Conservation (phyloP, 2,113 vertebrate species). For the Lates calcarifer region DNA sequence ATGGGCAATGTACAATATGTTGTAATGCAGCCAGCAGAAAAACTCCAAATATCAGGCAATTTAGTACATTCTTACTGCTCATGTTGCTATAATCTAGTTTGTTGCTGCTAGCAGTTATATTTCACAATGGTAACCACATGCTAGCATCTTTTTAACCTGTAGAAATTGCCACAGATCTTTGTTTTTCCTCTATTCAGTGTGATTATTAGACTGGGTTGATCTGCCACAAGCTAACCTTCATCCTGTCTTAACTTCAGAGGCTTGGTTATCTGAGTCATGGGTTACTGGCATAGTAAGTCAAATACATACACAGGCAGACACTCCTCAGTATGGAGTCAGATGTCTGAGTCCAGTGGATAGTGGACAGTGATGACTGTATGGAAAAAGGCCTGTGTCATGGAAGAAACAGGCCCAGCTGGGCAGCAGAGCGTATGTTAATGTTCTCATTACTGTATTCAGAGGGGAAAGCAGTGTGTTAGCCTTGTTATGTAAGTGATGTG, state of each 20-base stretch:
- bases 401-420: slow-evolving; percentile 39
- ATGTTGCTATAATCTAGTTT: too few species aligned
- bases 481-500: slow-evolving; percentile 52
- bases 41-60: too few species aligned
- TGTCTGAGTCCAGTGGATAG: not conserved
- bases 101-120: too few species aligned
- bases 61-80: too few species aligned
- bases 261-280: not conserved
- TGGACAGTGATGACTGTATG: slow-evolving; percentile 22
- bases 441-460: slow-evolving; percentile 50
- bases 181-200: not conserved
- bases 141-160: too few species aligned
- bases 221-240: not conserved
- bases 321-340: slow-evolving; percentile 17
- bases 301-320: not conserved
- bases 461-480: slow-evolving; percentile 16
- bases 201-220: not conserved
- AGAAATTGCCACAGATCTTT: too few species aligned
- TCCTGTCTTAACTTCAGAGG: not conserved
- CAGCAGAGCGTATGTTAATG: slow-evolving; percentile 46
- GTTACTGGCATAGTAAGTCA: not conserved
- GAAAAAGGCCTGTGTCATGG: slow-evolving; percentile 43
- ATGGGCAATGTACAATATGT: too few species aligned
- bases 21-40: too few species aligned
- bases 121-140: too few species aligned